A percentile compares a stretch with the other conserved stretches of the same genome.
phyloP scores from a whole-genome alignment of 2,113 vertebrate species.

The Indicator indicator region DNA sequence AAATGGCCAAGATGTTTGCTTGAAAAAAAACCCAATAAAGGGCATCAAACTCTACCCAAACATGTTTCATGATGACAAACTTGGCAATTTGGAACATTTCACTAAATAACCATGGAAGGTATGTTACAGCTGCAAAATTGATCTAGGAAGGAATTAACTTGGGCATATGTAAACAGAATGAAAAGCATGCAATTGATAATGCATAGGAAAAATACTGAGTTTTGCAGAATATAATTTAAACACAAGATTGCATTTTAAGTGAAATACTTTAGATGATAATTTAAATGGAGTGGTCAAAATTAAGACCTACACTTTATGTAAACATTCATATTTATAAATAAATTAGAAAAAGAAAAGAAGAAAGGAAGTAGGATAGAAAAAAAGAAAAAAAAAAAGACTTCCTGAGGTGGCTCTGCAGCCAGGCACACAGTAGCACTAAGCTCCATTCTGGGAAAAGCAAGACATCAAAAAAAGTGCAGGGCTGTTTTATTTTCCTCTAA shows the following conservation, averaged over 20 bases:
- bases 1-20: not conserved
- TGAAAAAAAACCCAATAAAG: slow-evolving; percentile 1
- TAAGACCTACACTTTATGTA: slow-evolving; percentile 72
- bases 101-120: not conserved
- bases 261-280: slow-evolving; percentile 61
- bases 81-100: slow-evolving; percentile 68
- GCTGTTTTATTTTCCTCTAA: slow-evolving; percentile 49
- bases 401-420: slow-evolving; percentile 77
- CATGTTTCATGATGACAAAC: slow-evolving; percentile 21
- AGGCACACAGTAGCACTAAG: slow-evolving; percentile 75
- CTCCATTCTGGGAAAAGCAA: slow-evolving; percentile 72
- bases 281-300: slow-evolving; percentile 72
- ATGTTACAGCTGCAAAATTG: slow-evolving; percentile 3
- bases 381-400: slow-evolving; percentile 23
- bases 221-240: slow-evolving; percentile 62
- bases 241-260: slow-evolving; percentile 5
- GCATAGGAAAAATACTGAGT: slow-evolving; percentile 27
- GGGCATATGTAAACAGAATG: slow-evolving; percentile 47
- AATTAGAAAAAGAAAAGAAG: slow-evolving; percentile 14
- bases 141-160: slow-evolving; percentile 31
- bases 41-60: slow-evolving; percentile 14
- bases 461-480: slow-evolving; percentile 76
- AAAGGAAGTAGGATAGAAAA: not conserved
- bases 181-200: not conserved
- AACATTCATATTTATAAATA: slow-evolving; percentile 78